These are phyloP conservation scores for Portunus trituberculatus DNA, from an alignment of 1,140 invertebrate genomes.

Conservation along the genomic window DNA sequence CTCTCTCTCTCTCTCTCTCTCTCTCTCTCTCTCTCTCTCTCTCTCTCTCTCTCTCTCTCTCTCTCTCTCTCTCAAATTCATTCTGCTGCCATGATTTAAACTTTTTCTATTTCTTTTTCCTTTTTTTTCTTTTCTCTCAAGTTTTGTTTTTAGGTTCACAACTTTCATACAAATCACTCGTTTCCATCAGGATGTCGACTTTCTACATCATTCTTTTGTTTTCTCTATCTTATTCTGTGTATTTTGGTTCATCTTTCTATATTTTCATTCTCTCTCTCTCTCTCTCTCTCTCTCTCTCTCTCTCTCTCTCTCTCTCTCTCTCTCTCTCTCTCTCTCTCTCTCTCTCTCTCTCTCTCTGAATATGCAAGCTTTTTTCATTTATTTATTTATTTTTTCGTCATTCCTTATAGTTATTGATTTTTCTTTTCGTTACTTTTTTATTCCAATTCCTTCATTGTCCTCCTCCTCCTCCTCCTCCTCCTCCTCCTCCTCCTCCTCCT, in stretches of 20 bases:
- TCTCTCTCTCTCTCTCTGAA: neutral
- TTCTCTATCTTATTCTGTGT: too few relatives aligned
- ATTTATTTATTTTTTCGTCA: neutral
- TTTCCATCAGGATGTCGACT: too few relatives aligned
- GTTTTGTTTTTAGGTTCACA: too few relatives aligned
- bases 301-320: neutral
- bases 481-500: neutral
- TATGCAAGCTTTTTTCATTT: neutral
- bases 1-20: constrained; percentile 41
- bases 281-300: too few relatives aligned
- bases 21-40: constrained; percentile 35
- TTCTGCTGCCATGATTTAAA: too few relatives aligned
- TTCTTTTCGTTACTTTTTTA: neutral
- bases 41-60: neutral
- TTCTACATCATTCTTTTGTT: too few relatives aligned
- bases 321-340: too few relatives aligned
- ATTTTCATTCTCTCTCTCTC: too few relatives aligned
- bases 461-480: neutral
- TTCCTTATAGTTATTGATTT: neutral
- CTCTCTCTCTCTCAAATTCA: neutral
- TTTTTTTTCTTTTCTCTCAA: too few relatives aligned
- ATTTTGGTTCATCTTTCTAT: too few relatives aligned
- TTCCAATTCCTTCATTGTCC: neutral
- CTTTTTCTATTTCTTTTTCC: too few relatives aligned
- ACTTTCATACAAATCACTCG: too few relatives aligned